Base-by-base conservation (phyloP, 2,888 invertebrate genomes). In the Eupithecia subfuscata region DNA sequence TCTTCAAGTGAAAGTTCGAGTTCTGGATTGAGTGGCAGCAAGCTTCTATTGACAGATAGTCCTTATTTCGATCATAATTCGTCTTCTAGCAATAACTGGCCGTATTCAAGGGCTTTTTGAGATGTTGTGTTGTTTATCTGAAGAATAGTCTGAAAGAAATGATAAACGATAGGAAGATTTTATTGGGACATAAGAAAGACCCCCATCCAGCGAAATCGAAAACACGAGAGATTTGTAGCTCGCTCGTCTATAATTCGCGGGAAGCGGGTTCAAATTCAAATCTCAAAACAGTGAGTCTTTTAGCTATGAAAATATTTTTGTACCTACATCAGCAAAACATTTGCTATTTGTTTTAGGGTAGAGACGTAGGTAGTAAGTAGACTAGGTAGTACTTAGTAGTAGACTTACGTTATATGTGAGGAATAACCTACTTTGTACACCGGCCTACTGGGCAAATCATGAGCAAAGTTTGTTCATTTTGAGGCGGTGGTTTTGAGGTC, bases 11-110 rank as follows among this genome's bases (percentile, higher is more conserved):
- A 95, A 73, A 96, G 95, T 81, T 95, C 95, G 22, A 95, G 95
- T 84, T 96, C 96, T 16, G 95, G 95, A 2, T 92, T 95, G 52
- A 95, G 95, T 82, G 96, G 96, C 0, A 96, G 96, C 80, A 96
- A 96, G 83, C 87, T 96, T 14, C 88, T 96, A 2, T 87, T 96
- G 14, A 96, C 96, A 22, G 96, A 96, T 80, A 96, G 96, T 85
- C 96, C 96, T 1, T 95, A 95, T 81, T 91, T 96, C 85, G 95
- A 96, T 63, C 96, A 96, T 75, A 95, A 95, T 85, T 95, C 95
- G 0, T 93, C 95, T 52, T 94, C 95, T 7, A 95, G 95, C 81
- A 93, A 94, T 84, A 95, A 95, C 80, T 95, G 95, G 95, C 95
- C 95, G 68, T 95, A 95, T 83, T 89, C 94, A 22, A 91, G 95